phyloP scores from a whole-genome alignment of 2,888 invertebrate species.

The Copidosoma aretas region DNA sequence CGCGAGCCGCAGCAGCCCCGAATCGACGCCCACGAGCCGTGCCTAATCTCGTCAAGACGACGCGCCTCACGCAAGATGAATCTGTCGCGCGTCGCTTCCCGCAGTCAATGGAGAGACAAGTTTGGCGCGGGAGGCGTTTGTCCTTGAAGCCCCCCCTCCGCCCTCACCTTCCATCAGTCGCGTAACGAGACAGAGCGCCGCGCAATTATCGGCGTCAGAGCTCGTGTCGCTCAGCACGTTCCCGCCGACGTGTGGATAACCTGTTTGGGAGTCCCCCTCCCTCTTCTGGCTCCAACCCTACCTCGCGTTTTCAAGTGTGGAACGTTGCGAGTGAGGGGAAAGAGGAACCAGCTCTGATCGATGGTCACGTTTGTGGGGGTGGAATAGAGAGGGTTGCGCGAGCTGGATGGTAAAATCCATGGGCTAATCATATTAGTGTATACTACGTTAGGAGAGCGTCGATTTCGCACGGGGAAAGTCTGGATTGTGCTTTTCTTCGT shows the following conservation, averaged over 20 bases:
- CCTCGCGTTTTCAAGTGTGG: no score
- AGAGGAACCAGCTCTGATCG: no score
- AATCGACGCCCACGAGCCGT: no score
- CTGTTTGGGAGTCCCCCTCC: not conserved
- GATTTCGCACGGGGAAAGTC: no score
- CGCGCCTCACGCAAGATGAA: slow-evolving; percentile 52
- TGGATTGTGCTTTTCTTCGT: no score
- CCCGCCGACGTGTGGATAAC: not conserved
- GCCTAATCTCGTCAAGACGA: not conserved
- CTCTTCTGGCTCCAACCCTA: no score
- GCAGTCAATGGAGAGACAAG: slow-evolving; percentile 61
- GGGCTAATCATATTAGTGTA: no score
- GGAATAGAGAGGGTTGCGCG: no score
- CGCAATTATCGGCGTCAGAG: slow-evolving; percentile 63
- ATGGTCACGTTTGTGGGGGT: no score
- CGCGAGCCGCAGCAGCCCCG: not conserved
- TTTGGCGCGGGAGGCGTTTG: slow-evolving; percentile 43
- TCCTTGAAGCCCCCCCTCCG: slow-evolving; percentile 28
- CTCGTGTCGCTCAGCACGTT: slow-evolving; percentile 60
- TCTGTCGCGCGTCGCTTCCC: slow-evolving; percentile 59
- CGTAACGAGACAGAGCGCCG: slow-evolving; percentile 62
- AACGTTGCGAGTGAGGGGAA: no score
- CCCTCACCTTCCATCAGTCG: slow-evolving; percentile 17
- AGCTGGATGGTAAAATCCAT: no score
- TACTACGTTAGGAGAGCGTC: no score